phyloP scores from a whole-genome alignment of 2,888 invertebrate species.

The Drepana falcataria region DNA sequence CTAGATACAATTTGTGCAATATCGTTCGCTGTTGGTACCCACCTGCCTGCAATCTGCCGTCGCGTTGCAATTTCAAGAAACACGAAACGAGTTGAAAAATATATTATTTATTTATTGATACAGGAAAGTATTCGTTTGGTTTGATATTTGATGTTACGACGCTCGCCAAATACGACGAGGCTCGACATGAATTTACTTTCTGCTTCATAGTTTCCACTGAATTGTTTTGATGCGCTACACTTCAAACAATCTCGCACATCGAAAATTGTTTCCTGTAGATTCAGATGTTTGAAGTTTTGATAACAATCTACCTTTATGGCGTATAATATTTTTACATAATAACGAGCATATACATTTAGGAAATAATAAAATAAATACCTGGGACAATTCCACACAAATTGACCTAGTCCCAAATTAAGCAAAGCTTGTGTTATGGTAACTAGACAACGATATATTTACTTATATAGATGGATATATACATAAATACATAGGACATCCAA shows the following conservation, averaged over 20 bases:
- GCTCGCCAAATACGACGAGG: not conserved
- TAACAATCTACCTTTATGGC: too few species aligned
- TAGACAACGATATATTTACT: too few species aligned
- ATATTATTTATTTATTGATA: constrained; percentile 3
- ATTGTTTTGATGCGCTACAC: not conserved
- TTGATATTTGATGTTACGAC: constrained; percentile 1
- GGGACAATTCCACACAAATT: too few species aligned
- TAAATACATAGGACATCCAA: too few species aligned
- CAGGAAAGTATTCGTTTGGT: not conserved
- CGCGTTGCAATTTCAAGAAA: constrained; percentile 1
- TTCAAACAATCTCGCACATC: not conserved
- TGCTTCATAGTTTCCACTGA: not conserved
- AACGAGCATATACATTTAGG: too few species aligned
- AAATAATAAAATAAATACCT: too few species aligned
- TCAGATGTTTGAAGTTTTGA: too few species aligned
- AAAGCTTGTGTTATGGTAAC: too few species aligned
- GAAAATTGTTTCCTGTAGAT: too few species aligned
- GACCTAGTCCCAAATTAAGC: too few species aligned
- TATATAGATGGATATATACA: too few species aligned
- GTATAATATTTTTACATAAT: too few species aligned
- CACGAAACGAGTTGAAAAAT: constrained; percentile 1
- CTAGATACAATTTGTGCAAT: constrained; percentile 20
- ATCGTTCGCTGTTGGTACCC: constrained; percentile 8
- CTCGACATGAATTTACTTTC: not conserved
- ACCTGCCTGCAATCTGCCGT: constrained; percentile 10